A percentile compares a stretch with the other conserved stretches of the same genome.
phyloP scores from a whole-genome alignment of 2,888 invertebrate species.

The Calameuta idolon region DNA sequence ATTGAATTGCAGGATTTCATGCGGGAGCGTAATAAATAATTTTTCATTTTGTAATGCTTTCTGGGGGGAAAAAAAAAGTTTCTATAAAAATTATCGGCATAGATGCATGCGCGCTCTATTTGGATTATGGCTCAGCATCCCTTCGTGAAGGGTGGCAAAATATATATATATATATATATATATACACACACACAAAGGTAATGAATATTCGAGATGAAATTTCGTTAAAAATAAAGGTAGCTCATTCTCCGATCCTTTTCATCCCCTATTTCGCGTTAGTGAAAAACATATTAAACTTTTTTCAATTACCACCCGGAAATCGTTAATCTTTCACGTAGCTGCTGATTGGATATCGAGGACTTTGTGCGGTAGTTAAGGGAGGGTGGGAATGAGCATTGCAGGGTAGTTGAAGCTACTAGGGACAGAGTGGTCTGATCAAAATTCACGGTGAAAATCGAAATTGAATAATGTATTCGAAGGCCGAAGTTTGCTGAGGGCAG shows the following conservation, averaged over 20 bases:
- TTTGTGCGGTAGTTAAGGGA: not conserved
- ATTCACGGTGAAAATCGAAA: not conserved
- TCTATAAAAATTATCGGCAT: not conserved
- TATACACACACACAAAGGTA: not conserved
- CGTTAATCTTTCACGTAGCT: not conserved
- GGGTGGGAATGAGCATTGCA: not conserved
- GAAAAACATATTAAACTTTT: not conserved
- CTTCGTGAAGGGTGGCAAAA: not conserved
- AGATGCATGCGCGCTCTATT: not conserved
- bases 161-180: not conserved
- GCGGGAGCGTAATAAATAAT: not conserved
- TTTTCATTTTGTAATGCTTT: not conserved
- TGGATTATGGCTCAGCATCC: not conserved
- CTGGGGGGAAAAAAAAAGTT: not conserved
- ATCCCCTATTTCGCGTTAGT: not conserved
- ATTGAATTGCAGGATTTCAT: not conserved
- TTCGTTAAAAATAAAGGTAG: not conserved
- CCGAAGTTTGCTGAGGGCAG: not conserved
- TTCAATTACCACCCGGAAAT: not conserved
- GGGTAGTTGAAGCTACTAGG: not conserved
- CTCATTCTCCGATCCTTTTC: not conserved
- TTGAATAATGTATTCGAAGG: not conserved
- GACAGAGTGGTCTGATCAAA: not conserved
- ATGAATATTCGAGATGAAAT: not conserved
- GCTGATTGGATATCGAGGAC: not conserved